Base-by-base conservation (phyloP, 2,888 invertebrate species). In the Lasioglossum malachurum region DNA sequence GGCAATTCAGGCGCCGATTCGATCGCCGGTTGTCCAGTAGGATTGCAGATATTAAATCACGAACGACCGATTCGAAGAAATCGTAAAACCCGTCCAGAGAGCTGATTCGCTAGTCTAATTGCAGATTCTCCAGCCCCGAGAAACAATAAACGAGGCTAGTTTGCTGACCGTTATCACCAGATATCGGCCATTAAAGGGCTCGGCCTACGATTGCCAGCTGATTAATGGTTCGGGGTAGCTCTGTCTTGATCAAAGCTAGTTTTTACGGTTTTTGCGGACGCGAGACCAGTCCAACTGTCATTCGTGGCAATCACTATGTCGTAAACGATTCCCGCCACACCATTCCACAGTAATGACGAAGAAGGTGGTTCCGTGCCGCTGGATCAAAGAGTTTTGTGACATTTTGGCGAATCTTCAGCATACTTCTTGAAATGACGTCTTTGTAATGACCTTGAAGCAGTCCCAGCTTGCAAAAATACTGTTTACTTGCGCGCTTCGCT, bases 281-380 rank as follows among this genome's bases (percentile, higher is more conserved):
- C 2, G 3, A 64, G n/a, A 75, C 27, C 14, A 1, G 41, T 41
- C 12, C 69, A 4, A 69, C 23, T 69, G 31, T 64, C 64, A 31
- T 31, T 31, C 53, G 74, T 80, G 80, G 90, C 88, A 93, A 92
- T 92, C 91, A 91, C 89, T 75, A 83, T 80, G 84, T 76, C 75
- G 90, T 84, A 92, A 91, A 88, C 82, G 88, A 89, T 92, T 82
- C 73, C 64, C 74, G 41, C 72, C 78, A 75, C 76, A 88, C 73
- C 90, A 91, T 91, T 91, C 91, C 91, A 31, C 82, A 69, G 67
- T 89, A 91, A 92, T 91, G 89, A 88, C 86, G 83, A 89, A 84
- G 83, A 89, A 83, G 82, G 60, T 5, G 1, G 16, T 1, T 16
- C 5, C 4, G 16, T 5, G 46, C 19, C 53, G n/a, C n/a, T 53